These are phyloP conservation scores for Cryptoprocta ferox DNA, from an alignment of 2,797 vertebrate species.

Conservation along the genomic window DNA sequence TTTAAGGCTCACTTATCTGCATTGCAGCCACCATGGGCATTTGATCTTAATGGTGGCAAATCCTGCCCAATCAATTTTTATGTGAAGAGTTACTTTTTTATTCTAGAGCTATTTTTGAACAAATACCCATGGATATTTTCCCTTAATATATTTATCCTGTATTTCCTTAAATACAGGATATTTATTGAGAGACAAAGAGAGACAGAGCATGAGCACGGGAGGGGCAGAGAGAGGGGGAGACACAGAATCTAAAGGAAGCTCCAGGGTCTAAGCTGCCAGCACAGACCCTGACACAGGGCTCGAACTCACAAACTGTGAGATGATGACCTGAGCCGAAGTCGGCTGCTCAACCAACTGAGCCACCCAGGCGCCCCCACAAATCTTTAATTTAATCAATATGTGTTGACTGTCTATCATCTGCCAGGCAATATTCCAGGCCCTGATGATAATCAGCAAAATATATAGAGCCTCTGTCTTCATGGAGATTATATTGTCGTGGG, in stretches of 20 bases:
- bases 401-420: not conserved
- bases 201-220: no score
- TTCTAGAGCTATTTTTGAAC: not conserved
- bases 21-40: not conserved
- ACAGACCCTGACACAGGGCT: no score
- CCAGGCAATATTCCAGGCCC: not conserved
- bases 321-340: no score
- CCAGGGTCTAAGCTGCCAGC: no score
- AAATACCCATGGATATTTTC: not conserved
- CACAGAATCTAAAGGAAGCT: no score
- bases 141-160: no score
- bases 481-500: not conserved
- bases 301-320: no score
- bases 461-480: not conserved
- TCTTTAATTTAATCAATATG: not conserved
- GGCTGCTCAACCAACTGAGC: no score
- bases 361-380: no score
- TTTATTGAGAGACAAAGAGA: no score
- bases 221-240: no score
- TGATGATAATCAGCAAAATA: not conserved
- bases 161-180: no score
- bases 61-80: not conserved
- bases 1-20: not conserved
- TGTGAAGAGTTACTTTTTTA: not conserved
- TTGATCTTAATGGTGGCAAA: not conserved